Evolutionary conservation across 1,140 invertebrate genomes (phyloP), one percentile per base, ranked within the genome.

Genomic region (Cataglyphis hispanica): DNA sequence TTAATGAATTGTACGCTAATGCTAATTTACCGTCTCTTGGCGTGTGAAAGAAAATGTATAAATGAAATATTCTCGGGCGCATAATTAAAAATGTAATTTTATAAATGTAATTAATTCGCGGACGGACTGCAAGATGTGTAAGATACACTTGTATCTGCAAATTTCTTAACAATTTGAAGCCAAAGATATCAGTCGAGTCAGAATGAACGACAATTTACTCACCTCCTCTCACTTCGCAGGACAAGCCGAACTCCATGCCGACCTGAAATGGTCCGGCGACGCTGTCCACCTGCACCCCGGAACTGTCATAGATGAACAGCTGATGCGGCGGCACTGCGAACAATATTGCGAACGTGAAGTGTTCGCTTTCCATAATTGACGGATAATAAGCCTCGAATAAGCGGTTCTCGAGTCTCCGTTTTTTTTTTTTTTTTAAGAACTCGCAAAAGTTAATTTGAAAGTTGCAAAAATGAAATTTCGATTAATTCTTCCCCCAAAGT

Each of bases 161-260:
- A 66, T 78, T 66, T 53, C n/a, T 64, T 67, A 53, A 67, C 16
- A 50, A 25, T 34, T 22, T 37, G 25, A 72, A 46, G 5, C 10
- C 46, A 22, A 22, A 22, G 56, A 58, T 13, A 80, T n/a, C n/a
- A n/a, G n/a, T n/a, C 19, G 34, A 60, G 46, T 58, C 50, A 31
- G 46, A 53, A 53, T 53, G 34, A 8, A 19, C 7, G 3, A 22
- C 5, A 81, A 95, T 96, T 97, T 96, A 98, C 98, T 97, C 96
- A 98, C 98, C 98, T 96, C 98, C 98, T 95, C 97, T 95, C 86
- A 98, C 98, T 96, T 98, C 98, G 94, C 98, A 99, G 69, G 97
- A 97, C 77, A 99, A 96, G 80, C 97, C 96, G 74, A 98, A 96
- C 93, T 97, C 97, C 85, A 97, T 96, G 66, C 97, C 98, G 94